Evolutionary conservation across 2,797 vertebrate genomes (phyloP).

Genomic region (Sphenopsis melanotis): DNA sequence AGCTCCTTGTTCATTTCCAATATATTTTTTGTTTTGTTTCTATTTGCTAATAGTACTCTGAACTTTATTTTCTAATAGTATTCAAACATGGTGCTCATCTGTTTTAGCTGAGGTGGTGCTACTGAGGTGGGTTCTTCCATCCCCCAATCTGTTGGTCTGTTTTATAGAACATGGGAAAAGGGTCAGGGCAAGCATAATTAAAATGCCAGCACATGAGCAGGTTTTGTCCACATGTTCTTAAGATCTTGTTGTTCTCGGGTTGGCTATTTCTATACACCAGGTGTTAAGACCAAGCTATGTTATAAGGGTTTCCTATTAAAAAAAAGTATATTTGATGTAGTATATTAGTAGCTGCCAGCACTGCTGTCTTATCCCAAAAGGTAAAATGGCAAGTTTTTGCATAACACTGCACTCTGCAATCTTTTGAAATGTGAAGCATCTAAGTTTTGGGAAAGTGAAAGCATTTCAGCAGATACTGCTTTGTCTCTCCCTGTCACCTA

Average conservation of each 20-base stretch:
- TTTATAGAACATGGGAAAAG: conserved; percentile 59
- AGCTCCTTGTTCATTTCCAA: not conserved
- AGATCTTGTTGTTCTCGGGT: conserved; percentile 37
- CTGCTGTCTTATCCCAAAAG: not conserved
- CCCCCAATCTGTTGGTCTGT: conserved; percentile 3
- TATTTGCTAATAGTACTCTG: not conserved
- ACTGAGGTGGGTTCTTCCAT: not conserved
- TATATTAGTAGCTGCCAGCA: conserved; percentile 8
- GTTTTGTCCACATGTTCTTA: conserved; percentile 65
- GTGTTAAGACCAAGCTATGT: conserved; percentile 42
- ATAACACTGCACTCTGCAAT: not conserved
- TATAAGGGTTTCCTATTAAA: conserved; percentile 30
- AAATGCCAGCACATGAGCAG: conserved; percentile 60
- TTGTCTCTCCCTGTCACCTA: conserved; percentile 1
- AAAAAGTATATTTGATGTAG: conserved; percentile 27
- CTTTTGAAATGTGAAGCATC: not conserved
- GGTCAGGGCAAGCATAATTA: conserved; percentile 64
- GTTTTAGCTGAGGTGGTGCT: conserved; percentile 28
- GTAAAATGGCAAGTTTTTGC: not conserved
- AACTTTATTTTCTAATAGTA: conserved; percentile 15
- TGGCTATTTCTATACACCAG: conserved; percentile 44
- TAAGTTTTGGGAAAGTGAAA: not conserved
- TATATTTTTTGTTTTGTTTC: not conserved
- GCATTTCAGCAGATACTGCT: not conserved
- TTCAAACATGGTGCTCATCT: not conserved